Evolutionary conservation across 2,113 vertebrate genomes (phyloP).

Genomic region (Enhydra lutris): DNA sequence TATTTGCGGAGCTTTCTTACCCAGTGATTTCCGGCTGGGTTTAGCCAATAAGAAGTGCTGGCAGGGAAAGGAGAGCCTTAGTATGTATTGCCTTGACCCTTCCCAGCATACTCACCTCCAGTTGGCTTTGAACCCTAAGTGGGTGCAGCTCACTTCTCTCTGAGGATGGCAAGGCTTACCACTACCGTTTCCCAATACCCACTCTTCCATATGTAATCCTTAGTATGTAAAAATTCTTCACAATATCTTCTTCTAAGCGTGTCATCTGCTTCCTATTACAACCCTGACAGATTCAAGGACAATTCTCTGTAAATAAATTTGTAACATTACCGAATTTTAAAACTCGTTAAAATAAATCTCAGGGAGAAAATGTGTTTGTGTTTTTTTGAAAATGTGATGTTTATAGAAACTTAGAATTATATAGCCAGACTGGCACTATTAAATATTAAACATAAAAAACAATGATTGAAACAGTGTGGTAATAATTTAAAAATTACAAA

Average conservation of each 20-base stretch:
- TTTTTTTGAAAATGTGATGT: not conserved
- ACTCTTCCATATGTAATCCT: too few species aligned
- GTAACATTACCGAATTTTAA: not conserved
- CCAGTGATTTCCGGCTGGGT: accelerated
- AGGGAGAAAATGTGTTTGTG: not conserved
- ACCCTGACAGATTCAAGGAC: not conserved
- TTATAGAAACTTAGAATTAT: not conserved
- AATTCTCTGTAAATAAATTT: not conserved
- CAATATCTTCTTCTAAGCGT: not conserved
- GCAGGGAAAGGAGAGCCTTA: too few species aligned
- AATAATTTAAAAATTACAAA: not conserved
- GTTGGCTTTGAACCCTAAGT: not conserved
- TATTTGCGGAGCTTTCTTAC: accelerated
- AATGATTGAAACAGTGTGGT: not conserved
- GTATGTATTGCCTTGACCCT: not conserved
- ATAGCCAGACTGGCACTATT: not conserved
- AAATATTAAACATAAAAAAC: not conserved
- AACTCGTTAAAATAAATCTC: not conserved
- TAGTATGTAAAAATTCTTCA: not conserved
- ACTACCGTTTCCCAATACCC: not conserved
- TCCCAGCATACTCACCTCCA: too few species aligned
- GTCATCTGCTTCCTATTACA: not conserved
- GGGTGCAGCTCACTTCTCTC: too few species aligned
- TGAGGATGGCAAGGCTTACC: not conserved
- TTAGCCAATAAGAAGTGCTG: not conserved